phyloP scores from a whole-genome alignment of 2,888 invertebrate species.

The Conistra vaccinii region DNA sequence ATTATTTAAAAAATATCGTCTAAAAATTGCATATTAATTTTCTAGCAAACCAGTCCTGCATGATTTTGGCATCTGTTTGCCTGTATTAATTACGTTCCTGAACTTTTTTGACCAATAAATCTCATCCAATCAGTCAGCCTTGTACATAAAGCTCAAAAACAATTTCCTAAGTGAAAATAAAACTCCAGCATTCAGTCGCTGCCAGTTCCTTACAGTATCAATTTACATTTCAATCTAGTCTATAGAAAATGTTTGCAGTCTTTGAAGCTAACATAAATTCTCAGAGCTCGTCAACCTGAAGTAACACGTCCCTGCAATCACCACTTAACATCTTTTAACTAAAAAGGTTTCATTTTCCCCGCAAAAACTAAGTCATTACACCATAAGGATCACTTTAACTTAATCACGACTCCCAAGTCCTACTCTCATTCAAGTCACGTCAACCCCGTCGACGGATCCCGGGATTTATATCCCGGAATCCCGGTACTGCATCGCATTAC shows the following conservation, averaged over 20 bases:
- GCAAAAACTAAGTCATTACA: conserved; percentile 51
- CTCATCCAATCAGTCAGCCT: conserved; percentile 14
- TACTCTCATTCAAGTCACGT: conserved; percentile 65
- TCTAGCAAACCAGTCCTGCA: too few species aligned
- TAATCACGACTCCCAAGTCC: conserved; percentile 45
- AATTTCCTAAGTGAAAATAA: conserved; percentile 13
- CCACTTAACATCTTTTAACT: conserved; percentile 36
- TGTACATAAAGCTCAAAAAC: conserved; percentile 21
- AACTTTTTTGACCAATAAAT: not conserved
- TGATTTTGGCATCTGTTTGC: too few species aligned
- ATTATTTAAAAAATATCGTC: too few species aligned
- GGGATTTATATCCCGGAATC: conserved; percentile 66
- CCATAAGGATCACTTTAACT: conserved; percentile 50
- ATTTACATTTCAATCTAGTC: conserved; percentile 44
- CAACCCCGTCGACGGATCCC: conserved; percentile 51
- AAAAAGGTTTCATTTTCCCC: conserved; percentile 34
- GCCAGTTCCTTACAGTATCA: conserved; percentile 15
- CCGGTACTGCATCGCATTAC: conserved; percentile 64
- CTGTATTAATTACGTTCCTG: not conserved
- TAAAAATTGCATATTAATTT: too few species aligned
- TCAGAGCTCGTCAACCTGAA: conserved; percentile 14
- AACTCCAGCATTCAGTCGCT: conserved; percentile 12
- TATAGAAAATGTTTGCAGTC: conserved; percentile 25
- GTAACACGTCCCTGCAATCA: conserved; percentile 32
- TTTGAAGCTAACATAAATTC: conserved; percentile 16